phyloP scores from a whole-genome alignment of 2,113 vertebrate genomes.

The Varanus salvator region DNA sequence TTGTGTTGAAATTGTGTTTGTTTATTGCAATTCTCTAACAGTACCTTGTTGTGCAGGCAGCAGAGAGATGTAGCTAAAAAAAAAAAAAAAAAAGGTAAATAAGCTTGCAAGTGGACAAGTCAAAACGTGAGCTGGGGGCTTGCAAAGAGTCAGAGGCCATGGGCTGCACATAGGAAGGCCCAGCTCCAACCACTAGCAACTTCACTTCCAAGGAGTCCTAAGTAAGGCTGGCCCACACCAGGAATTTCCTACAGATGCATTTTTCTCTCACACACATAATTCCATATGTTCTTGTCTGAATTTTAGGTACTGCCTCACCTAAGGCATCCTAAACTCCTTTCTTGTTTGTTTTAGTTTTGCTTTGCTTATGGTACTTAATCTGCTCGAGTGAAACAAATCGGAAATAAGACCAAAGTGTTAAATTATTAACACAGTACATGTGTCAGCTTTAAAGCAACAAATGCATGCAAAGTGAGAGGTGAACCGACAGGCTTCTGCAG shows the following conservation, averaged over 20 bases:
- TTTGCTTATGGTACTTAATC: not conserved
- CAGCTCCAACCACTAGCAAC: not conserved
- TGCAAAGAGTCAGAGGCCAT: not conserved
- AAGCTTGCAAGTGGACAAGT: too few relatives aligned
- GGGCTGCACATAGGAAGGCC: not conserved
- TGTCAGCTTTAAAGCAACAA: slow-evolving; percentile 36
- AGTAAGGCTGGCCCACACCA: too few relatives aligned
- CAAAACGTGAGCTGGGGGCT: not conserved
- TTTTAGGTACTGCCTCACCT: not conserved
- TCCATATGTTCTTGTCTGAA: rapidly evolving
- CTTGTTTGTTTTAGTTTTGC: not conserved
- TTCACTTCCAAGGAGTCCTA: not conserved
- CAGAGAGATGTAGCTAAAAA: too few relatives aligned
- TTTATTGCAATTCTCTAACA: too few relatives aligned
- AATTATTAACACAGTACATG: slow-evolving; percentile 51
- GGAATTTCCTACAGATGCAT: too few relatives aligned
- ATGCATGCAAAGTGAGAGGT: slow-evolving; percentile 18
- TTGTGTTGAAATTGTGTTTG: too few relatives aligned
- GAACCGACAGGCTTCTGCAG: not conserved
- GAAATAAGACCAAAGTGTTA: slow-evolving; percentile 36
- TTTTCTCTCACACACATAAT: rapidly evolving
- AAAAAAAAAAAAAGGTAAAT: too few relatives aligned
- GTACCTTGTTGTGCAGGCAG: too few relatives aligned
- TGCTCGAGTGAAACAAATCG: slow-evolving; percentile 41
- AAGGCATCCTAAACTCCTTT: not conserved